Conservation (phyloP, 2,113 vertebrate species). For the Oreochromis tanganicae region DNA sequence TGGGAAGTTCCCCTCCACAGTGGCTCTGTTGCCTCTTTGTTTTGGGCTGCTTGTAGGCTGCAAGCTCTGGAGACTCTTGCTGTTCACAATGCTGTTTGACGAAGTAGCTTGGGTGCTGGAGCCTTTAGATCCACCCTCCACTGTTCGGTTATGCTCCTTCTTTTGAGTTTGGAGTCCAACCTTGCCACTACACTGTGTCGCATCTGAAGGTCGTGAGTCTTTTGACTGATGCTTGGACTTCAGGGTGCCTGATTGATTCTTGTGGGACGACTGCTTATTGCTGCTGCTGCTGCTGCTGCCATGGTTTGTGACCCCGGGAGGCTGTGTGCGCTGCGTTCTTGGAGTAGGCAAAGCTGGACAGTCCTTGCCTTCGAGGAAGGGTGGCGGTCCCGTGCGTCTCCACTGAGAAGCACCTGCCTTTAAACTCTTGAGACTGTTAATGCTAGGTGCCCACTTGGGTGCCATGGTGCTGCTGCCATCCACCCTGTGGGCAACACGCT, state of each 20-base stretch:
- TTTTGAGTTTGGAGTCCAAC: constrained; percentile 21
- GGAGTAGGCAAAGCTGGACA: constrained; percentile 82
- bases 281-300: not conserved
- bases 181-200: constrained; percentile 4
- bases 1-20: constrained; percentile 72
- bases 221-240: constrained; percentile 49
- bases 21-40: constrained; percentile 61
- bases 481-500: constrained; percentile 86
- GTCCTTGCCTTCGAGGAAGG: constrained; percentile 86
- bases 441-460: constrained; percentile 83
- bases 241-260: constrained; percentile 10
- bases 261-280: constrained; percentile 22
- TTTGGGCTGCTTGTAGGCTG: constrained; percentile 28
- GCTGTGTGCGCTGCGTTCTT: constrained; percentile 80
- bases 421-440: constrained; percentile 71
- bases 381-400: constrained; percentile 89
- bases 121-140: constrained; percentile 30
- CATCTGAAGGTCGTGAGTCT: constrained; percentile 19
- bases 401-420: constrained; percentile 70
- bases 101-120: not conserved
- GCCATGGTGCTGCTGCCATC: constrained; percentile 77
- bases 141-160: constrained; percentile 26
- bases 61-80: not conserved
- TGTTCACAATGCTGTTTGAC: not conserved
- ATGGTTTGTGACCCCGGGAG: constrained; percentile 54